These are phyloP conservation scores for Norana najaformis DNA, from an alignment of 2,888 invertebrate species.

Conservation along the genomic window DNA sequence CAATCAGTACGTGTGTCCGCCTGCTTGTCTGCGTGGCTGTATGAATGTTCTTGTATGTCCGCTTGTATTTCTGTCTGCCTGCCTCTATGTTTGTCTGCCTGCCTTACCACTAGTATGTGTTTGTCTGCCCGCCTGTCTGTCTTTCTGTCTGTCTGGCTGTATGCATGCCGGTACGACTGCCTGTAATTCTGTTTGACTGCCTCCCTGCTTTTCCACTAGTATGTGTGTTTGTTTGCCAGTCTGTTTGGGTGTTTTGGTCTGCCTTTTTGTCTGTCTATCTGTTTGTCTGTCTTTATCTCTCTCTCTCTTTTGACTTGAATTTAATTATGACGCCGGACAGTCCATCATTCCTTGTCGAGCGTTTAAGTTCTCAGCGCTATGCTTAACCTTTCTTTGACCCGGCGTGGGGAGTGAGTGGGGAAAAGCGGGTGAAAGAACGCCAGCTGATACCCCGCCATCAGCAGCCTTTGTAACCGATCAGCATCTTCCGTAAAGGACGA, in stretches of 20 bases:
- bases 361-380: background rate
- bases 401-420: background rate
- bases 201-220: too few relatives aligned
- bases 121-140: background rate
- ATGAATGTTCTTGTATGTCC: too few relatives aligned
- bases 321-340: background rate
- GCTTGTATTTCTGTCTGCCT: background rate
- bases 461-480: background rate
- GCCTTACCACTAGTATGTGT: background rate
- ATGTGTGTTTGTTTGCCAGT: background rate
- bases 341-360: slow-evolving; percentile 3
- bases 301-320: background rate
- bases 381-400: background rate
- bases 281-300: background rate
- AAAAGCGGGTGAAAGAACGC: background rate
- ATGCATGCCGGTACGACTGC: background rate
- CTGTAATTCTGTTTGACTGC: background rate
- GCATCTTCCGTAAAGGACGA: background rate
- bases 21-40: too few relatives aligned
- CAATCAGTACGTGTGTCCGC: too few relatives aligned
- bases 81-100: background rate
- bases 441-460: background rate
- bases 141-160: background rate
- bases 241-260: too few relatives aligned
- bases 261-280: background rate